Evolutionary conservation across 1,140 invertebrate species (phyloP), one percentile per base, ranked within the genome.

Genomic region (Zaprionus gabonicus): DNA sequence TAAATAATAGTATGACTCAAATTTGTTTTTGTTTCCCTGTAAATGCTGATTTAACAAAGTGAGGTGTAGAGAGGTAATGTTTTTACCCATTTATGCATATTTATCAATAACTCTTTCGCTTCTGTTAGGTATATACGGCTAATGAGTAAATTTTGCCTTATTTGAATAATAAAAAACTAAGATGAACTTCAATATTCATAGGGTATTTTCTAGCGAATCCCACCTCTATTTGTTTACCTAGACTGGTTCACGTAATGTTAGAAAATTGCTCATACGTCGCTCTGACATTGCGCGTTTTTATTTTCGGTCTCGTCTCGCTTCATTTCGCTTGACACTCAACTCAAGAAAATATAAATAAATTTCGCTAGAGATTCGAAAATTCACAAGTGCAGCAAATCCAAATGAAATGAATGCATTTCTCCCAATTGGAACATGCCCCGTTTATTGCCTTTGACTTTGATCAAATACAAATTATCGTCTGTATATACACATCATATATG

Each of bases 221-320:
- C 46, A 55, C 5, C 25, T 12, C 20, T 15, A 25, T 10, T n/a
- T 31, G 4, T 56, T 2, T 17, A 15, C 53, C 41, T 46, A 44
- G 53, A 23, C 36, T 55, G 28, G 5, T 44, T 17, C 41, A 10
- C 41, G n/a, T 56, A 12, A n/a, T 56, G 4, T 56, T n/a, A 7
- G 25, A 1, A 1, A 31, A 80, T 87, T 81, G 81, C 81, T 71
- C 78, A 81, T 88, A 73, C 81, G 84, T 46, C 49, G 55, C 44
- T 53, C 72, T 88, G 77, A 81, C 83, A 81, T 81, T 87, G 73
- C 80, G 44, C 36, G 36, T 27, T 59, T 71, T 69, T 57, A 51
- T 27, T 59, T 38, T 71, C 65, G 41, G 56, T 73, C 59, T 82
- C 56, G 27, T 76, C 55, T 55, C 80, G 56, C 58, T 80, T 82